Conservation (phyloP, 2,113 vertebrate species). For the Catharus minimus region DNA sequence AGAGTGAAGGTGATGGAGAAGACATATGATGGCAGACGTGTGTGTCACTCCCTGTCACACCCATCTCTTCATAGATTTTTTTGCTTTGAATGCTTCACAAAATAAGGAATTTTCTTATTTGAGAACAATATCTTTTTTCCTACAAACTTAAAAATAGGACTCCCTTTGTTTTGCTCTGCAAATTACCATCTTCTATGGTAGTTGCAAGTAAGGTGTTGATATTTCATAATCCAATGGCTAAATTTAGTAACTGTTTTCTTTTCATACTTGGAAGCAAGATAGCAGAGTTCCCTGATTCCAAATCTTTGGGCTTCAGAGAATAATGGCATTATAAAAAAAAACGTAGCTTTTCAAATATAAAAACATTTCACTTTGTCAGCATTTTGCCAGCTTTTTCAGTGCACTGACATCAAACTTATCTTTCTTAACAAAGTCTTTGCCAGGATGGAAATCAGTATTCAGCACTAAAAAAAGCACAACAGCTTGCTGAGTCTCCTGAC, state of each 20-base stretch:
- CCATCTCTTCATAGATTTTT: not conserved
- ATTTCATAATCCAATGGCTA: not conserved
- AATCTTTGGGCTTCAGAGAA: not conserved
- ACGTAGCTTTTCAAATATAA: not conserved
- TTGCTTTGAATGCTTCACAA: not conserved
- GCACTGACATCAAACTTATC: not conserved
- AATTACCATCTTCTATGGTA: not conserved
- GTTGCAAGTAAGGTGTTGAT: not conserved
- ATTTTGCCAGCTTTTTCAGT: slow-evolving; percentile 1
- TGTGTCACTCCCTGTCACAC: not conserved
- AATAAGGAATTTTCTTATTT: not conserved
- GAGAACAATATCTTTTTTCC: not conserved
- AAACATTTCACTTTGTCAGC: not conserved
- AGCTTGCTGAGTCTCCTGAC: slow-evolving; percentile 32
- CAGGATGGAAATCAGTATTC: slow-evolving; percentile 37
- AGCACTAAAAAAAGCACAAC: slow-evolving; percentile 23
- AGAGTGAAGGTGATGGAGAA: not conserved
- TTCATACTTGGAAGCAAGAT: not conserved
- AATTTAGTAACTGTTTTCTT: not conserved
- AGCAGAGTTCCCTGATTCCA: not conserved
- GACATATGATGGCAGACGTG: not conserved
- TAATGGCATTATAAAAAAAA: not conserved
- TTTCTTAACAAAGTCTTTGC: slow-evolving; percentile 4
- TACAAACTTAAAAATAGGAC: not conserved
- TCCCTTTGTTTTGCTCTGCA: not conserved